Base-by-base conservation (phyloP, 2,888 invertebrate genomes). In the Megaustenia siamemsis region DNA sequence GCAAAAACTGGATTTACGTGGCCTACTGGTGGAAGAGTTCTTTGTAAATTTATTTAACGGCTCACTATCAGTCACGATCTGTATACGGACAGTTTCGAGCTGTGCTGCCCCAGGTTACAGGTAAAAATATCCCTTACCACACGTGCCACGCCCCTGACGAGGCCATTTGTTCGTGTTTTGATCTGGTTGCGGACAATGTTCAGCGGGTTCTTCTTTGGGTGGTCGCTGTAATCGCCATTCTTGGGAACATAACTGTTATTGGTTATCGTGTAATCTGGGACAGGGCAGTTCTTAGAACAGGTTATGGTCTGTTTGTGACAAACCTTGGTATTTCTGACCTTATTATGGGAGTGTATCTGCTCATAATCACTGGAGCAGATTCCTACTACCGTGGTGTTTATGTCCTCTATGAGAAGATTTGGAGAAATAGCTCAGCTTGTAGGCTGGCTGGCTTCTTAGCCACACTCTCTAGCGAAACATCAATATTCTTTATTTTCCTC, bases 331-430 rank as follows among this genome's bases (percentile, higher is more conserved):
- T n/a, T n/a, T n/a, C n/a, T n/a, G n/a, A n/a, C n/a, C n/a, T n/a
- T n/a, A n/a, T n/a, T n/a, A n/a, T 90, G 90, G 90, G 90, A 0
- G 45, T 90, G 0, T 90, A 90, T 73, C 73, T 90, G 82, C 28
- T 89, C 35, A 88, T 87, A 4, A 87, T 90, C 32, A 89, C 89
- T 6, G 40, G 84, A 21, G 88, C 88, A 0, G 89, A 90, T 84
- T 40, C 82, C 1, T 21, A 56, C 0, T 90, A 90, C 86, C 49
- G 49, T 49, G 49, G 49, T 15, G 15, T 49, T 6, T 49, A 49
- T 60, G 24, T 60, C 60, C n/a, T 24, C n/a, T n/a, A n/a, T 53
- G 53, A 53, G 10, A 53, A 53, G 1, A 18, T 18, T 21, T 53
- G 53, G 53, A 60, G 60, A n/a, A 6, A n/a, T 24, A 3, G 60